phyloP scores from a whole-genome alignment of 2,888 invertebrate species.

The Euspilapteryx auroguttella region DNA sequence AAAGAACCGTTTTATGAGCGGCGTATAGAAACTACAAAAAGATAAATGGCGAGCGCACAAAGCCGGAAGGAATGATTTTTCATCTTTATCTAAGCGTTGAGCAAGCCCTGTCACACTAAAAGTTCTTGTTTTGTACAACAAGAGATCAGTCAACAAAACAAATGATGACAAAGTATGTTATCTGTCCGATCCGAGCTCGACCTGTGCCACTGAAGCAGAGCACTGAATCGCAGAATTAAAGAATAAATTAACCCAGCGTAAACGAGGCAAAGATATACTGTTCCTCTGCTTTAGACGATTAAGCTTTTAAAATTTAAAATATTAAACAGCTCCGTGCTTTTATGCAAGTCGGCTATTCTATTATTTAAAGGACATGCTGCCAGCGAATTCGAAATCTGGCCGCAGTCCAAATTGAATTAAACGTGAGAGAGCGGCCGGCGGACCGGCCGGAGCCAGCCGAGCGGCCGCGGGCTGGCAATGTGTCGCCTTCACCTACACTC shows the following conservation, averaged over 20 bases:
- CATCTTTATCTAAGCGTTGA: constrained; percentile 12
- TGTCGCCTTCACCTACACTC: constrained; percentile 17
- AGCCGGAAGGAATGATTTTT: constrained; percentile 5
- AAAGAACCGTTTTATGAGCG: constrained; percentile 4
- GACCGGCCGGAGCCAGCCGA: too few species aligned
- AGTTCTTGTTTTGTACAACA: too few species aligned
- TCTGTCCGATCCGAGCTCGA: too few species aligned
- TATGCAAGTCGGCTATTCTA: constrained; percentile 28
- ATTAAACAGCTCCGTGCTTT: constrained; percentile 17
- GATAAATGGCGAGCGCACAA: constrained; percentile 3
- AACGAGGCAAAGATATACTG: neutral
- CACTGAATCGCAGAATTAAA: too few species aligned
- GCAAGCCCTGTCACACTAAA: too few species aligned
- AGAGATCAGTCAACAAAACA: too few species aligned
- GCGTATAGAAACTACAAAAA: constrained; percentile 1
- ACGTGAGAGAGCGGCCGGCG: constrained; percentile 24
- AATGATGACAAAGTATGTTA: too few species aligned
- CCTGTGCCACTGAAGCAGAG: too few species aligned
- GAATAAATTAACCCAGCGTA: constrained; percentile 2
- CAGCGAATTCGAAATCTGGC: constrained; percentile 51
- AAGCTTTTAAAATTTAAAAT: constrained; percentile 13
- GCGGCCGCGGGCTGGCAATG: constrained; percentile 16
- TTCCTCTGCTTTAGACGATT: constrained; percentile 3
- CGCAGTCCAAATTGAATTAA: constrained; percentile 51
- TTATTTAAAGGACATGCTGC: constrained; percentile 45